These are phyloP conservation scores for Spodoptera littoralis DNA, from an alignment of 2,888 invertebrate genomes.

Conservation along the genomic window DNA sequence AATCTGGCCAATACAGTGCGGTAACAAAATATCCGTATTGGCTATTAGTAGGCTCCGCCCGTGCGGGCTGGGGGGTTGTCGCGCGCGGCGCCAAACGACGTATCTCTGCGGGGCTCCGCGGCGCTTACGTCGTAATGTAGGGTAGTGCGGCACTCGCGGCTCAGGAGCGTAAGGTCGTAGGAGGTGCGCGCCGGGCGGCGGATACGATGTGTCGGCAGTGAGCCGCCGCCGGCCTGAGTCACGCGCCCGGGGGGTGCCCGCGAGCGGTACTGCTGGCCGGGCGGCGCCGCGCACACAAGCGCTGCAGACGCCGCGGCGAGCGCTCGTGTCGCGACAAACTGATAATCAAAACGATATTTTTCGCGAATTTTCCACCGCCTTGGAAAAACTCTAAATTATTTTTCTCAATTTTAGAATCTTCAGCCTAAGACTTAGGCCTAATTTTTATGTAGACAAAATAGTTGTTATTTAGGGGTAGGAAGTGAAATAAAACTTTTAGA, in stretches of 20 bases:
- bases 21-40: conserved; percentile 90
- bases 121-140: conserved; percentile 61
- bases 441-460: conserved; percentile 51
- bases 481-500: conserved; percentile 50
- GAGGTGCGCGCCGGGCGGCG: conserved; percentile 63
- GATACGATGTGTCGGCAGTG: conserved; percentile 70
- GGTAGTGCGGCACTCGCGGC: conserved; percentile 27
- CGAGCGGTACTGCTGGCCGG: conserved; percentile 63
- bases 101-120: conserved; percentile 47
- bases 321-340: conserved; percentile 73
- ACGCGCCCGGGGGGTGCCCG: conserved; percentile 2
- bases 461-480: conserved; percentile 29
- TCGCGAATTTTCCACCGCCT: conserved; percentile 68
- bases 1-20: conserved; percentile 90
- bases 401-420: conserved; percentile 39
- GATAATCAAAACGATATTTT: conserved; percentile 49
- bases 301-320: conserved; percentile 83
- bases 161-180: conserved; percentile 65
- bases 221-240: conserved; percentile 19
- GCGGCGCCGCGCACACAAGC: conserved; percentile 77
- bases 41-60: conserved; percentile 88
- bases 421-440: conserved; percentile 61
- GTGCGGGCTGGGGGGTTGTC: conserved; percentile 67
- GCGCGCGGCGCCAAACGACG: conserved; percentile 56
- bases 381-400: conserved; percentile 55